Percentiles rank a stretch among this genome's conserved stretches.
Conservation (phyloP, 2,797 vertebrate species). For the Vipera ursinii region DNA sequence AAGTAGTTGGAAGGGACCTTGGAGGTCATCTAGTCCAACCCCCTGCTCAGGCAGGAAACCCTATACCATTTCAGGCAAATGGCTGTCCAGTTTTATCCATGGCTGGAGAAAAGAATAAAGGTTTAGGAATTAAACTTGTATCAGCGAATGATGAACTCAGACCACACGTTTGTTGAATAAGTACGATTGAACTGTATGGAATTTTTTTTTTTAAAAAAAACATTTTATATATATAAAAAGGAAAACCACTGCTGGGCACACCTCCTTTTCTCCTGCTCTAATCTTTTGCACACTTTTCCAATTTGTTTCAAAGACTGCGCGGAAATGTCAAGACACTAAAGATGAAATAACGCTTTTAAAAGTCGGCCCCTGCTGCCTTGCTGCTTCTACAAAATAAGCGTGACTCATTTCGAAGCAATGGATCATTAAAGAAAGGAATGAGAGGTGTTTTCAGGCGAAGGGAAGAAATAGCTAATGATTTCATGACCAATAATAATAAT, state of each 20-base stretch:
- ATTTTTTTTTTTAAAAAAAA: no score
- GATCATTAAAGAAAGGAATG: conserved; percentile 31
- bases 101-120: no score
- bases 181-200: no score
- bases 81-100: no score
- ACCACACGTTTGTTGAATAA: no score
- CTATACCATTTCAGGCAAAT: no score
- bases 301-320: conserved; percentile 8
- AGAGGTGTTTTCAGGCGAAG: conserved; percentile 12
- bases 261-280: background rate
- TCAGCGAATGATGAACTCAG: no score
- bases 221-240: background rate
- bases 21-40: no score
- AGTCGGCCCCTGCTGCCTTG: conserved; percentile 13
- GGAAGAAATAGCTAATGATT: conserved; percentile 15
- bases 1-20: no score
- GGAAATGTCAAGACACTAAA: conserved; percentile 26
- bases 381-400: conserved; percentile 4
- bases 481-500: background rate
- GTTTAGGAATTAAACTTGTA: no score
- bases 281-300: conserved; percentile 13
- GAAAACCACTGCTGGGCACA: background rate
- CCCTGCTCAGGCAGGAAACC: no score
- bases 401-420: conserved; percentile 24
- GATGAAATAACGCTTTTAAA: conserved; percentile 29